Conservation (phyloP, 2,888 invertebrate genomes). For the Eremobia ochroleuca region DNA sequence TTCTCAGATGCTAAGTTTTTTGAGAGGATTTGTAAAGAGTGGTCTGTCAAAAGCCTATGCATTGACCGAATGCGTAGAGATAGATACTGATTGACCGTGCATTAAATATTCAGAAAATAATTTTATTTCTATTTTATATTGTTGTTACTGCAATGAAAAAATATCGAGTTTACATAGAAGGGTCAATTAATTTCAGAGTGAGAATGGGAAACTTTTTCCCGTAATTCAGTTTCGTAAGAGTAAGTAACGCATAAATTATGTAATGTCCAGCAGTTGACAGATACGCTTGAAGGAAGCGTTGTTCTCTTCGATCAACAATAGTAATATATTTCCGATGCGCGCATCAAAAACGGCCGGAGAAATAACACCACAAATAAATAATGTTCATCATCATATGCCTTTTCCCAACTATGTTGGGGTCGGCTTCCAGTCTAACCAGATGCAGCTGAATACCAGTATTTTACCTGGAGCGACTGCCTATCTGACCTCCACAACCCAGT, state of each 20-base stretch:
- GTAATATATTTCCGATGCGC: too few relatives aligned
- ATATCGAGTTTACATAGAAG: neutral
- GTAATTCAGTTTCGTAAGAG: neutral
- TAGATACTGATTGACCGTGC: conserved; percentile 27
- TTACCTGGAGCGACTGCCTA: too few relatives aligned
- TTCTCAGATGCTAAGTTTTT: neutral
- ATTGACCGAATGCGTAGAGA: neutral
- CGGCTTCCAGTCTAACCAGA: too few relatives aligned
- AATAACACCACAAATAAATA: too few relatives aligned
- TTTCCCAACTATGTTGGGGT: too few relatives aligned
- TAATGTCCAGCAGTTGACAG: too few relatives aligned
- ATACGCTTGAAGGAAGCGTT: too few relatives aligned
- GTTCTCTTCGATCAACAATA: too few relatives aligned
- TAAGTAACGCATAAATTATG: neutral
- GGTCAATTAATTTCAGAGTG: neutral
- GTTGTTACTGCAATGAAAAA: neutral
- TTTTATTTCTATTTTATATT: neutral
- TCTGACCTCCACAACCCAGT: too few relatives aligned
- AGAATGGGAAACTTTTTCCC: neutral
- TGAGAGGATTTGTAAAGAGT: neutral
- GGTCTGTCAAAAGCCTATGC: neutral
- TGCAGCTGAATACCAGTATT: too few relatives aligned
- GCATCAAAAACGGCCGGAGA: too few relatives aligned
- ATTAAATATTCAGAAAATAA: conserved; percentile 9
- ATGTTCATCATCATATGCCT: too few relatives aligned